Evolutionary conservation across 2,797 vertebrate species (phyloP), one percentile per base, ranked within the genome.

Genomic region (Semaprochilodus insignis): DNA sequence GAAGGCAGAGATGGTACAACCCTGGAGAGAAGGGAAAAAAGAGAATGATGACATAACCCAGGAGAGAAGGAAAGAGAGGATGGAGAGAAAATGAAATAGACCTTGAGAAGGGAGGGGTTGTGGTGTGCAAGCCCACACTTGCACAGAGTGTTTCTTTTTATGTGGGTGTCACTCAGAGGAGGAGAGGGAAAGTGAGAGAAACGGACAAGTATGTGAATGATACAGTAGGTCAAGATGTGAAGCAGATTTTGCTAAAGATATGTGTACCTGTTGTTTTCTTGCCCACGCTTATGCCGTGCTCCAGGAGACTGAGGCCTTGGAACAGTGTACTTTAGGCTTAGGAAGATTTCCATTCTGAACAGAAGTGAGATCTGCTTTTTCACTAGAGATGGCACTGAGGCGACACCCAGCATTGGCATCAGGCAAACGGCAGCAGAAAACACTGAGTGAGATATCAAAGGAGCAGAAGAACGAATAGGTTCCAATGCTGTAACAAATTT

Each of bases 231-330:
- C 5, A 1, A 19, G 15, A 31, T 40, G 44, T 25, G 6, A 17
- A 27, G n/a, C 15, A 13, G 36, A n/a, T 69, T 11, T 27, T 72
- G 13, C 14, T 27, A 1, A 54, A 8, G 25, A 27, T 19, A 17
- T 55, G 15, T 55, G 13, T 0, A 23, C 71, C 44, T 25, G 1
- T 31, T 27, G 7, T 73, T 27, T 14, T 17, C 23, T 54, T 73
- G 48, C 71, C 51, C 15, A 54, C 25, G 6, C 27, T 73, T 25
- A 23, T 23, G 51, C 70, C 65, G 7, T 21, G 65, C 16, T 40
- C 34, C 31, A 19, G 65, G 65, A 19, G 34, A 21, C 7, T 83
- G 85, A 85, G 86, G 76, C 84, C 87, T 83, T 23, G 67, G 71
- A 19, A 54, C 11, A n/a, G 60, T 71, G 44, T 27, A 19, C 25